A percentile compares a stretch with the other conserved stretches of the same genome.
These are phyloP conservation scores for Drosophila sordidapex DNA, from an alignment of 2,888 invertebrate genomes.

Conservation along the genomic window DNA sequence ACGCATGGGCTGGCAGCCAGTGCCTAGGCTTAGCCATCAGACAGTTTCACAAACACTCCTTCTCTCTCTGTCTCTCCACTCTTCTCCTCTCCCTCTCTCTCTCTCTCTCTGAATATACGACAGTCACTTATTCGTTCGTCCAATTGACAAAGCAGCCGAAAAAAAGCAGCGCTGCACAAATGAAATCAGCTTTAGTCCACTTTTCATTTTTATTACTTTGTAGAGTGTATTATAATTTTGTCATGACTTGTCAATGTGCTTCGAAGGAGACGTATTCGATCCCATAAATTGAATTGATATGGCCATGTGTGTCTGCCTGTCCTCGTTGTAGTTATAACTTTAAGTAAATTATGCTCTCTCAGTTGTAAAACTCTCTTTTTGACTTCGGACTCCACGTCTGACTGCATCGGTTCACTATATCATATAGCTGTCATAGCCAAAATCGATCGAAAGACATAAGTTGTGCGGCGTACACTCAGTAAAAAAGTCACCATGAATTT, in stretches of 20 bases:
- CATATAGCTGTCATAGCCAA: conserved; percentile 1
- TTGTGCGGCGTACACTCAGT: background rate
- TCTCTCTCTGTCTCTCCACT: background rate
- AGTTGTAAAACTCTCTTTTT: background rate
- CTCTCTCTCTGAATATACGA: background rate
- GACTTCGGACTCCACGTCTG: background rate
- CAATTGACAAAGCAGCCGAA: conserved; percentile 21
- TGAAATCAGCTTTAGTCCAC: conserved; percentile 46
- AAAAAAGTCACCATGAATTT: background rate
- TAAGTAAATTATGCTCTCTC: background rate
- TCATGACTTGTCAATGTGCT: background rate
- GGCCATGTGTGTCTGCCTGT: background rate
- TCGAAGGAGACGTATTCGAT: background rate
- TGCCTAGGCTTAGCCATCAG: background rate
- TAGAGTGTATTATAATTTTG: background rate
- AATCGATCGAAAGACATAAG: background rate
- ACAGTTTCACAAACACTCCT: background rate
- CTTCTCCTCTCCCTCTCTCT: background rate
- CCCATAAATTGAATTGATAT: background rate
- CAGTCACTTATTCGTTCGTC: conserved; percentile 23
- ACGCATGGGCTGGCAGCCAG: conserved; percentile 33
- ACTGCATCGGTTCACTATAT: background rate
- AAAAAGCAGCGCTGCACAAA: conserved; percentile 41
- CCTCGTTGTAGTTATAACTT: background rate
- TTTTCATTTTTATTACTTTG: conserved; percentile 12